Evolutionary conservation across 2,797 vertebrate genomes (phyloP).

Genomic region (Intellagama lesueurii): DNA sequence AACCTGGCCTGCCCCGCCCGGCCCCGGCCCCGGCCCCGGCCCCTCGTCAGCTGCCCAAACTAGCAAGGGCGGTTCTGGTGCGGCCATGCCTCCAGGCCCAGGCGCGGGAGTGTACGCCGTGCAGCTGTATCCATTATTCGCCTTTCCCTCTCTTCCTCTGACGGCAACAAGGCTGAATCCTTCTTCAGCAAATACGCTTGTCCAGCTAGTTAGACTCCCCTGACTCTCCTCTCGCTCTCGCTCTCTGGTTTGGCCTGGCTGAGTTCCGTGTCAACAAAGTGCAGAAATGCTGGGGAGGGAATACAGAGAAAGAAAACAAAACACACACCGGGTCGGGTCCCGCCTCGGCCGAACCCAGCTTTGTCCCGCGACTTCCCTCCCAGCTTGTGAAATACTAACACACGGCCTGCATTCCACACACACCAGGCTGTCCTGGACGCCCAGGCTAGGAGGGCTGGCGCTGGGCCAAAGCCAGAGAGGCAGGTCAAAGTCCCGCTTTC

Average conservation of each 20-base stretch:
- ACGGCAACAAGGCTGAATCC: background rate
- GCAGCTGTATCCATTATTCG: no score
- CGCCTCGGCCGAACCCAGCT: background rate
- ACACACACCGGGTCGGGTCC: background rate
- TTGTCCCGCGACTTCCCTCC: background rate
- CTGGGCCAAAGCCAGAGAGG: background rate
- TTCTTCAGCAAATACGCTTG: background rate
- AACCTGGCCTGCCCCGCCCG: no score
- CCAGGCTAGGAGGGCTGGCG: background rate
- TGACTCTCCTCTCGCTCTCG: background rate
- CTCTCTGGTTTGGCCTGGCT: background rate
- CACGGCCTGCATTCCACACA: background rate
- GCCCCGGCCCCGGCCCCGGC: constrained; percentile 46
- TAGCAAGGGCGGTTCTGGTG: background rate
- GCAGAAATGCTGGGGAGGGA: background rate
- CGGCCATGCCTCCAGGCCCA: background rate
- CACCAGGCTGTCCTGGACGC: background rate
- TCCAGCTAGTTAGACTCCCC: background rate
- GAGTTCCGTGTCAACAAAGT: background rate
- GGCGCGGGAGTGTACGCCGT: background rate
- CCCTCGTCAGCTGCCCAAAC: constrained; percentile 1
- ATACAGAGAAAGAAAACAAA: background rate
- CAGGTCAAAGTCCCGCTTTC: background rate
- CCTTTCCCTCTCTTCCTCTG: background rate
- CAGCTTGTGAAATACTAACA: background rate